Base-by-base conservation (phyloP, 2,888 invertebrate genomes). In the Blera fallax region DNA sequence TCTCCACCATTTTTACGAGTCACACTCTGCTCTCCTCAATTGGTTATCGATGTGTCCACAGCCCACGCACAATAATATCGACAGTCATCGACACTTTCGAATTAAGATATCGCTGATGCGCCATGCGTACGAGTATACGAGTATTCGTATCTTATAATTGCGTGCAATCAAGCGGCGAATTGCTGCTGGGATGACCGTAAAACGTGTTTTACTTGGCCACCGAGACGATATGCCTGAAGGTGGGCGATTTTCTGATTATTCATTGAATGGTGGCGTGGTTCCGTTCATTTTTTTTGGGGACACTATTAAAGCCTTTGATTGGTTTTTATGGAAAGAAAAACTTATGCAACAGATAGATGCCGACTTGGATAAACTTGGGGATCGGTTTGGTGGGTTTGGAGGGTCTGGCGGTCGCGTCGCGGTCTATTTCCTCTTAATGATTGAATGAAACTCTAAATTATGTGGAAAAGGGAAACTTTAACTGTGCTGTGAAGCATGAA, bases 121-220 rank as follows among this genome's bases (percentile, higher is more conserved):
- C 29, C 67, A 77, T 67, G 54, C 40, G 14, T 24, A 56, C n/a
- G n/a, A n/a, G n/a, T n/a, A n/a, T n/a, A n/a, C n/a, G n/a, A n/a
- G n/a, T n/a, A n/a, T n/a, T n/a, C n/a, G n/a, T 6, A 43, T 60
- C 52, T 54, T 54, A 52, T 78, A 78, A 69, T 78, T 78, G 78
- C 54, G 62, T 62, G 45, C 60, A 78, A 69, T 78, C 62, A 62
- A 70, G 60, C 69, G 27, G 70, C 32, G 58, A 54, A 45, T 37
- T 37, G 56, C 56, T 14, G 34, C 34, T 14, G 45, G 62, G n/a
- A 2, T 18, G 45, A 48, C 56, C 56, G 48, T 60, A 43, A 43
- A 76, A 65, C 45, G 56, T 74, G 64, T 54, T 62, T n/a, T 54
- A 1, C 52, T n/a, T 43, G 27, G 62, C 37, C 16, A 34, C 24